Evolutionary conservation across 2,113 vertebrate genomes (phyloP).

Genomic region (Nerophis lumbriciformis): DNA sequence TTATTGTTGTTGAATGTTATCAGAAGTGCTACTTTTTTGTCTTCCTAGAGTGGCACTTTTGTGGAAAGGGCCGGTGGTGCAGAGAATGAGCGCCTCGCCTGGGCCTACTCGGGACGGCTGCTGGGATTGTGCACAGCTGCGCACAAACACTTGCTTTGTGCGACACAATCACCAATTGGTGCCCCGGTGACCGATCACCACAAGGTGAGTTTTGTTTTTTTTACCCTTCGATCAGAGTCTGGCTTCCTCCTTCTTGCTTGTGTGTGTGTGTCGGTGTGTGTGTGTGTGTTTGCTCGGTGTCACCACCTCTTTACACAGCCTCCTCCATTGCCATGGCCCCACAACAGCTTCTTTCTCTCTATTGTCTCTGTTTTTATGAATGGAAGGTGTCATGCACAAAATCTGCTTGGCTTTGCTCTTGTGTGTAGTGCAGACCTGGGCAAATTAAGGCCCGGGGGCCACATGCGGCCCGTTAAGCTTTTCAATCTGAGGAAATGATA

Average conservation of each 20-base stretch:
- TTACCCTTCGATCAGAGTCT: conserved; percentile 39
- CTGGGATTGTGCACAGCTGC: conserved; percentile 72
- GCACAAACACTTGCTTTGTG: conserved; percentile 68
- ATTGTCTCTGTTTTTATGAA: conserved; percentile 36
- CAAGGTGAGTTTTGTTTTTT: conserved; percentile 69
- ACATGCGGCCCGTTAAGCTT: too few relatives aligned
- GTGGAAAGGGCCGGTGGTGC: conserved; percentile 58
- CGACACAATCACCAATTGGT: conserved; percentile 50
- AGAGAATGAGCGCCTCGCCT: conserved; percentile 71
- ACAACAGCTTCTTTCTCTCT: not conserved
- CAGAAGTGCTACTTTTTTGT: conserved; percentile 31
- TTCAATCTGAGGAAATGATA: too few relatives aligned
- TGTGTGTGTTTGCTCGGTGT: conserved; percentile 56
- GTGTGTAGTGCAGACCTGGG: conserved; percentile 62
- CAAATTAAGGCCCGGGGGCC: too few relatives aligned
- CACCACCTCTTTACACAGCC: conserved; percentile 45
- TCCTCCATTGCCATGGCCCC: conserved; percentile 40
- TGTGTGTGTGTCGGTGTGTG: conserved; percentile 54
- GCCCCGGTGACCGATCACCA: conserved; percentile 67
- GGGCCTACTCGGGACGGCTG: conserved; percentile 70
- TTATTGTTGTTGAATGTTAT: conserved; percentile 1
- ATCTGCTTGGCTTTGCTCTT: conserved; percentile 46
- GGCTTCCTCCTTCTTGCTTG: conserved; percentile 48
- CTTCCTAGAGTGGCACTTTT: conserved; percentile 52
- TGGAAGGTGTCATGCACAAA: conserved; percentile 27